Base-by-base conservation (phyloP, 1,140 invertebrate species). In the Trigoniulus corallinus region DNA sequence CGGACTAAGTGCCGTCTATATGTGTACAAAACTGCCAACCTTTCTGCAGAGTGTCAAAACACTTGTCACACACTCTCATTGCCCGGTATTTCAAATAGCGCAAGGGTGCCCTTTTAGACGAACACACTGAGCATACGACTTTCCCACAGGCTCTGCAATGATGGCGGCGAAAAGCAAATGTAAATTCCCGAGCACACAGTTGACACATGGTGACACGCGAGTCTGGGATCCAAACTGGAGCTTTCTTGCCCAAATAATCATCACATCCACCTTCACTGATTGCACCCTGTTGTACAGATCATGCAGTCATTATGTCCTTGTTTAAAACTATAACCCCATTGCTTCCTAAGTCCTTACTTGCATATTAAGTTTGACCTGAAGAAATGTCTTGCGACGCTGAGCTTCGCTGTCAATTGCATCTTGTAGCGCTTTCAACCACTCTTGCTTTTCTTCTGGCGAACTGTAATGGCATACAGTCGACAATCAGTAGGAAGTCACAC, bases 71-170 rank as follows among this genome's bases (percentile, higher is more conserved):
- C 12, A 79, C 77, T 53, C 76, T 54, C 10, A 56, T 68, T n/a
- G 68, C 50, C 51, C 74, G 66, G 61, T 71, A 64, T 18, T 77
- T 73, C 49, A 76, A 71, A 59, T 83, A 82, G 47, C 74, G 70
- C 37, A 83, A 67, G 13, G 79, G 71, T 45, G 79, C 73, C 58
- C 75, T 74, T 59, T 79, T 76, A 53, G 75, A 73, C 26, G 80
- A 83, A 62, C 81, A 84, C 56, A 72, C 71, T 7, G 74, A 65
- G 59, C 81, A 84, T 18, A 84, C 73, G 47, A 83, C 79, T 66
- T 79, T 78, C 50, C 81, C 82, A 72, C 81, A 84, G 20, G 79
- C 75, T 57, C 81, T 65, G 58, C 82, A 85, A 61, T 83, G 80
- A 59, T 85, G 81, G 54, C 81, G 72, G 47, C 82, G 70, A 61